A percentile compares a stretch with the other conserved stretches of the same genome.
These are phyloP conservation scores for Pasiphila rectangulata DNA, from an alignment of 2,888 invertebrate genomes.

Conservation along the genomic window DNA sequence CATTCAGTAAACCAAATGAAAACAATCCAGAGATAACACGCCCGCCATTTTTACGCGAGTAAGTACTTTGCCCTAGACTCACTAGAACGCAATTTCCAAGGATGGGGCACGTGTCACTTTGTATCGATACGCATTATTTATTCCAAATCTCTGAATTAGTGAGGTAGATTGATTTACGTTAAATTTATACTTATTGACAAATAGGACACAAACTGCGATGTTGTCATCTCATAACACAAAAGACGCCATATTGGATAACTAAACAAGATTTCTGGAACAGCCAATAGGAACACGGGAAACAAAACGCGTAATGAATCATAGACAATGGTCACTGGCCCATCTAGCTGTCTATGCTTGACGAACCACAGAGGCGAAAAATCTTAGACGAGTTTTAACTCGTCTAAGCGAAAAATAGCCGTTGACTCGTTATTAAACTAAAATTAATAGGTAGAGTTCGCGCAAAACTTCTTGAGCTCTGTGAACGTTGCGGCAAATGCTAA, in stretches of 20 bases:
- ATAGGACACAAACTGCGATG: constrained; percentile 78
- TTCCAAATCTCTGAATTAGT: constrained; percentile 58
- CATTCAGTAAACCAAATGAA: constrained; percentile 67
- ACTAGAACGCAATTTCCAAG: constrained; percentile 44
- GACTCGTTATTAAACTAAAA: too few species aligned
- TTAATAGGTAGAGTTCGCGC: too few species aligned
- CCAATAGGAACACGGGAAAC: constrained; percentile 31
- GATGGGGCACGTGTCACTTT: constrained; percentile 43
- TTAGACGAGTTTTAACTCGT: too few species aligned
- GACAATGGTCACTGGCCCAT: constrained; percentile 19
- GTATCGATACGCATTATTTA: constrained; percentile 49
- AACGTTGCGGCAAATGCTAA: too few species aligned
- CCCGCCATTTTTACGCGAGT: constrained; percentile 79
- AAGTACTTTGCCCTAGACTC: constrained; percentile 69
- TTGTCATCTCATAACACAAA: constrained; percentile 80
- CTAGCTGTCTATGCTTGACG: too few species aligned
- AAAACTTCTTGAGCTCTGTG: too few species aligned
- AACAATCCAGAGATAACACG: constrained; percentile 78
- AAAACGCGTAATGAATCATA: constrained; percentile 36
- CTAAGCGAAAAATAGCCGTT: too few species aligned
- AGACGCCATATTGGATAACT: constrained; percentile 75
- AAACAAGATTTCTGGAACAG: constrained; percentile 27
- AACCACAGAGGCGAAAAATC: too few species aligned
- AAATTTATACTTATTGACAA: constrained; percentile 63
- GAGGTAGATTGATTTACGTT: constrained; percentile 63